Base-by-base conservation (phyloP, 2,888 invertebrate species). In the Caenorhabditis drosophilae region DNA sequence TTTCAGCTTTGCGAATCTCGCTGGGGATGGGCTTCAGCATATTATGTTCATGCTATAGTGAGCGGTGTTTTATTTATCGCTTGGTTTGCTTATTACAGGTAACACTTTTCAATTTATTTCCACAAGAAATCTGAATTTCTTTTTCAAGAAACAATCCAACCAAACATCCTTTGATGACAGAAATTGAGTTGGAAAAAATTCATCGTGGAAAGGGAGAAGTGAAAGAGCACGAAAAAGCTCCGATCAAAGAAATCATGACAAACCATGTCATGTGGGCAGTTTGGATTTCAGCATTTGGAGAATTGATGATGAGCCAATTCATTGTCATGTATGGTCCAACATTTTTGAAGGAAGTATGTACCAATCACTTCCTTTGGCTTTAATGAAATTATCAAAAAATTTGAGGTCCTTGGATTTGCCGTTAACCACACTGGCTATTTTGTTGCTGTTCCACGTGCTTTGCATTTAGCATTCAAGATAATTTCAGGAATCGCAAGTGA, bases 251-350 rank as follows among this genome's bases (percentile, higher is more conserved):
- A 15, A 76, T 76, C 44, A 50, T 76, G 51, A 64, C 46, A 7
- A 73, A 76, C 35, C 67, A 67, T 0, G 73, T 75, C 20, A 75
- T 77, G 67, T 66, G 73, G 60, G 68, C 74, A 7, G 73, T 75
- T 9, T 77, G 77, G 77, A 34, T 74, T 2, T 73, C 77, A 0
- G 75, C 77, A 15, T 74, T 77, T 49, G 77, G 75, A 35, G 75
- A 77, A 44, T 55, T 77, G 18, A 72, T 75, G 75, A 75, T 75
- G 73, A 73, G 73, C 12, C 77, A 77, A 49, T 75, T 77, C 63
- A 77, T 75, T 46, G 74, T 75, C 11, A 67, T 75, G 67, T 77
- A 75, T 48, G 75, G 75, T 26, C 68, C 77, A 38, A 75, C 67
- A 22, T 77, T 72, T 38, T 50, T 77, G 22, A 75, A 75, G 31